These are phyloP conservation scores for Nesometra sesokonis DNA, from an alignment of 35 echinoderm and acorn worm species.

Conservation along the genomic window DNA sequence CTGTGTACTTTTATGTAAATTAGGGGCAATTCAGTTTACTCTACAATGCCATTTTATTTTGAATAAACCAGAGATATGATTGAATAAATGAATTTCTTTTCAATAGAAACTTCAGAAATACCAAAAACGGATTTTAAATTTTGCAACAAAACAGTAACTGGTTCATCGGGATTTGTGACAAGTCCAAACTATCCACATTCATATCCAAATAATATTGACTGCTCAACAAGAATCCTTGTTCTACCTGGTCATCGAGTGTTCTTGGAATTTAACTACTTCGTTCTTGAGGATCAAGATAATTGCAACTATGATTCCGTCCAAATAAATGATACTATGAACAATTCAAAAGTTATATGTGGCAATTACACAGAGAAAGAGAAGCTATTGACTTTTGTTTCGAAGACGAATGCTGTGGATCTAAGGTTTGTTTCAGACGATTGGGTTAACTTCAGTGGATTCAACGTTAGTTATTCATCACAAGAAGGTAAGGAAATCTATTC, in stretches of 20 bases:
- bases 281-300: not conserved
- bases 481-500: not conserved
- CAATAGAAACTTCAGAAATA: not conserved
- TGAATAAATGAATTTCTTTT: no score
- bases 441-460: constrained; percentile 1
- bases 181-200: not conserved
- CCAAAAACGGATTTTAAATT: not conserved
- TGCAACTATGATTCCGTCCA: not conserved
- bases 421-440: not conserved
- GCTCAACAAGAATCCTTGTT: not conserved
- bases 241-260: not conserved
- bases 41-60: no score
- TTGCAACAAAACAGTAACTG: not conserved
- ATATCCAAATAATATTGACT: not conserved
- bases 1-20: no score
- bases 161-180: not conserved
- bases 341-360: not conserved
- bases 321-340: not conserved
- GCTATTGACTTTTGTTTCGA: not conserved
- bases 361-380: not conserved
- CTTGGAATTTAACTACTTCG: not conserved
- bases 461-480: constrained; percentile 2
- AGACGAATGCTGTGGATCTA: not conserved
- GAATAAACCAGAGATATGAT: no score
- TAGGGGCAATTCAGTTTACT: no score